Evolutionary conservation across 2,113 vertebrate genomes (phyloP).

Genomic region (Noctilio leporinus): DNA sequence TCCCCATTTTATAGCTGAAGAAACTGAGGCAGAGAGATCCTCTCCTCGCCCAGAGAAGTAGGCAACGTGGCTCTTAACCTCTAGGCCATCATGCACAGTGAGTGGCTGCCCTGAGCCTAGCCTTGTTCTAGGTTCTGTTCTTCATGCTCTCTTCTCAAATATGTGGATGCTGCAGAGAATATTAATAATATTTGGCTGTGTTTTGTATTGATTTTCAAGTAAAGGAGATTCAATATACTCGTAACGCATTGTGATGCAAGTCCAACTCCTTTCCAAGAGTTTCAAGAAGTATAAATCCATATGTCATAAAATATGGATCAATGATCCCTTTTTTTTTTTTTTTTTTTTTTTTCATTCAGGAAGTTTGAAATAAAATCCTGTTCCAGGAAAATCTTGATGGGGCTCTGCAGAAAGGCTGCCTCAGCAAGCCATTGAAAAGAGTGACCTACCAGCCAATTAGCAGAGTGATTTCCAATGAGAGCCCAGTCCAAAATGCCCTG

Average conservation of each 20-base stretch:
- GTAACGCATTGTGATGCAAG: not conserved
- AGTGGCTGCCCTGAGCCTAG: not conserved
- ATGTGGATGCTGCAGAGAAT: accelerated
- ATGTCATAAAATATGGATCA: not conserved
- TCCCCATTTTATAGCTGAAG: not conserved
- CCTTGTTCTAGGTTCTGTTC: accelerated
- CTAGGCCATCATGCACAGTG: accelerated
- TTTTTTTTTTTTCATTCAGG: not conserved
- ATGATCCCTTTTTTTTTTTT: too few species aligned
- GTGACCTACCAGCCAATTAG: too few species aligned
- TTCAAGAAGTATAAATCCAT: not conserved
- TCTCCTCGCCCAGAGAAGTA: not conserved
- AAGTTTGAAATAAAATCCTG: not conserved
- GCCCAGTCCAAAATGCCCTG: not conserved
- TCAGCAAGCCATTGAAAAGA: not conserved
- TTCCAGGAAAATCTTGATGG: not conserved
- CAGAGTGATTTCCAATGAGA: not conserved
- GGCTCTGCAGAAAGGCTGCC: not conserved
- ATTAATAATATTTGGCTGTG: not conserved
- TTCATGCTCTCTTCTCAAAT: not conserved
- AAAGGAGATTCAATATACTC: not conserved
- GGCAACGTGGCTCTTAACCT: not conserved
- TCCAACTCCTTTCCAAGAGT: not conserved
- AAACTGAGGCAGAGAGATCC: not conserved
- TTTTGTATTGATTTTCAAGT: not conserved